Conservation (phyloP, 2,113 vertebrate genomes). For the Malurus cyaneus region DNA sequence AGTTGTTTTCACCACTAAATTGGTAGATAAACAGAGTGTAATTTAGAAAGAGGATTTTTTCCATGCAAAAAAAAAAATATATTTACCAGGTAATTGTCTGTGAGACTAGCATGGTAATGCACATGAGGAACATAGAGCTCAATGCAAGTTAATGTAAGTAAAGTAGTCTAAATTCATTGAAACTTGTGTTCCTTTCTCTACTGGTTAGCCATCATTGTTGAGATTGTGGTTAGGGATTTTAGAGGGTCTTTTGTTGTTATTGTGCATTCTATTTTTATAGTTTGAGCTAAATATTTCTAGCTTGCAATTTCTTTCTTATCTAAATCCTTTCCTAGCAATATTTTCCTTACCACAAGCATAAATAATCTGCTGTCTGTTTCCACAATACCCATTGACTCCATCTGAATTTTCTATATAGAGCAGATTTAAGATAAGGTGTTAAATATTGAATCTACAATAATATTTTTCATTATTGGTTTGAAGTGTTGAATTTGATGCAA, state of each 20-base stretch:
- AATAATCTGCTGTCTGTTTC: background rate
- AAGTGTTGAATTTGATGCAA: background rate
- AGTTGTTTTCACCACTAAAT: background rate
- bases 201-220: background rate
- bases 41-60: background rate
- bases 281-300: background rate
- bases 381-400: background rate
- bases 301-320: background rate
- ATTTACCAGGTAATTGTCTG: background rate
- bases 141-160: background rate
- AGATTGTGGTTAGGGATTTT: background rate
- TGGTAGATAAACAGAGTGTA: background rate
- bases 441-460: background rate
- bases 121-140: background rate
- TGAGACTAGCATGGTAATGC: background rate
- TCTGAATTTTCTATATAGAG: background rate
- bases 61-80: background rate
- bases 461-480: slow-evolving; percentile 4
- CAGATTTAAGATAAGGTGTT: background rate
- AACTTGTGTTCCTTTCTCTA: background rate
- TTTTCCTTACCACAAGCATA: background rate
- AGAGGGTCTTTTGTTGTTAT: background rate
- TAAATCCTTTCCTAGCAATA: background rate
- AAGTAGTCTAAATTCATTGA: background rate
- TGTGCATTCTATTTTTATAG: background rate